These are phyloP conservation scores for Zaprionus africanus DNA, from an alignment of 1,140 invertebrate genomes.

Conservation along the genomic window DNA sequence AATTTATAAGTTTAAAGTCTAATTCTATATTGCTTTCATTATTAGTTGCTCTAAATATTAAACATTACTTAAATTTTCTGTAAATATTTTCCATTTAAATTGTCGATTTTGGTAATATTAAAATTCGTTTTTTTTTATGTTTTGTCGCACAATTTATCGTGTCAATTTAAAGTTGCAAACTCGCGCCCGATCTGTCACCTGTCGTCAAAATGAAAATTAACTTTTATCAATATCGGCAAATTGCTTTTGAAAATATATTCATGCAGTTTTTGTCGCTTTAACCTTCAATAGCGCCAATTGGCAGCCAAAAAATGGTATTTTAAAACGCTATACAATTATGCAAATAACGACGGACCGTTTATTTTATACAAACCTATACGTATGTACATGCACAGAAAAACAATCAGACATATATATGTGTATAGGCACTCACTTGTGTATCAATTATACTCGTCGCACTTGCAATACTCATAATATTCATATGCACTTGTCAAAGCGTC, in stretches of 20 bases:
- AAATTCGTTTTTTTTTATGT: neutral
- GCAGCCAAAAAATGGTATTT: conserved; percentile 3
- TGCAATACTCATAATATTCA: conserved; percentile 79
- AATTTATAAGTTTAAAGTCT: too few relatives aligned
- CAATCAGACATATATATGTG: conserved; percentile 51
- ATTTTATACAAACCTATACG: conserved; percentile 48
- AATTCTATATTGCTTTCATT: too few relatives aligned
- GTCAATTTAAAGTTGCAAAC: neutral
- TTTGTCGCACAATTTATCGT: neutral
- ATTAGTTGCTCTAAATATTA: neutral
- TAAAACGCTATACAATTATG: conserved; percentile 33
- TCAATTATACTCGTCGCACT: conserved; percentile 60
- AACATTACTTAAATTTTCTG: too few relatives aligned
- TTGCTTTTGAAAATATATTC: conserved; percentile 28
- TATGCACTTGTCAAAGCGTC: conserved; percentile 78
- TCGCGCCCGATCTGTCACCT: neutral
- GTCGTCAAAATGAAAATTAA: conserved; percentile 21
- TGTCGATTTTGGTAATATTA: neutral
- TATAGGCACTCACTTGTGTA: conserved; percentile 21
- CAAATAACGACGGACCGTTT: conserved; percentile 34
- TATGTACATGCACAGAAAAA: neutral
- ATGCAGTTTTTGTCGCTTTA: conserved; percentile 9
- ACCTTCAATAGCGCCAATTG: conserved; percentile 16
- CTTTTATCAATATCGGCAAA: conserved; percentile 26
- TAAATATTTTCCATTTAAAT: neutral